These are phyloP conservation scores for Microchirus variegatus DNA, from an alignment of 2,797 vertebrate genomes.

Conservation along the genomic window DNA sequence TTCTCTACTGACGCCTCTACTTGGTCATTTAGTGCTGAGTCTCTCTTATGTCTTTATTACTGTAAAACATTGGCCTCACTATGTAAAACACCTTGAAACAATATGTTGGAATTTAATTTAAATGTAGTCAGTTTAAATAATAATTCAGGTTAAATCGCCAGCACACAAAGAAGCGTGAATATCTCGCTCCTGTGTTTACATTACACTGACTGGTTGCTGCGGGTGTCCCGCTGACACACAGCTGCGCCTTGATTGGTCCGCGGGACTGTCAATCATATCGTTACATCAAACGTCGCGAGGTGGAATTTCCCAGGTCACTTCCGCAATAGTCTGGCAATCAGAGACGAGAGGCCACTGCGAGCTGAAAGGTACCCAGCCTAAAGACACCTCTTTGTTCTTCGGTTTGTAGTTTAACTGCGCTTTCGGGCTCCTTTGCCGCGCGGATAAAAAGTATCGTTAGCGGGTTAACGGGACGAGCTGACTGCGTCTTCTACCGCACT, in stretches of 20 bases:
- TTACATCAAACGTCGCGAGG: constrained; percentile 80
- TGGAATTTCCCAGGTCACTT: constrained; percentile 89
- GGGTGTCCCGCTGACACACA: constrained; percentile 3
- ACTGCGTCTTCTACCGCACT: constrained; percentile 51
- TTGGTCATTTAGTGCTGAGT: too few species aligned
- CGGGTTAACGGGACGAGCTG: constrained; percentile 11
- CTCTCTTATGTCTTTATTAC: too few species aligned
- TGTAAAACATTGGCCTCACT: too few species aligned
- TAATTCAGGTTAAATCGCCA: too few species aligned
- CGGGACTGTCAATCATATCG: constrained; percentile 61
- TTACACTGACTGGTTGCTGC: constrained; percentile 29
- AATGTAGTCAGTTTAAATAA: too few species aligned
- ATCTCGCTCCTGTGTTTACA: constrained; percentile 62
- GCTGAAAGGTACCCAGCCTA: constrained; percentile 71
- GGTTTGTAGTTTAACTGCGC: constrained; percentile 30
- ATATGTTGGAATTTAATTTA: too few species aligned
- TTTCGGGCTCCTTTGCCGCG: constrained; percentile 11
- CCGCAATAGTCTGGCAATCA: constrained; percentile 78
- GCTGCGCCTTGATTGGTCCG: constrained; percentile 61
- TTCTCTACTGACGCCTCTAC: too few species aligned
- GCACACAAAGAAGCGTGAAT: not conserved
- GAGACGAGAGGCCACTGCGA: constrained; percentile 76
- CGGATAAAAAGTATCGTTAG: constrained; percentile 20
- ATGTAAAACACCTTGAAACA: too few species aligned
- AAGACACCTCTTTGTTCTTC: constrained; percentile 57